Conservation (phyloP, 2,888 invertebrate genomes). For the Melieria omissa region DNA sequence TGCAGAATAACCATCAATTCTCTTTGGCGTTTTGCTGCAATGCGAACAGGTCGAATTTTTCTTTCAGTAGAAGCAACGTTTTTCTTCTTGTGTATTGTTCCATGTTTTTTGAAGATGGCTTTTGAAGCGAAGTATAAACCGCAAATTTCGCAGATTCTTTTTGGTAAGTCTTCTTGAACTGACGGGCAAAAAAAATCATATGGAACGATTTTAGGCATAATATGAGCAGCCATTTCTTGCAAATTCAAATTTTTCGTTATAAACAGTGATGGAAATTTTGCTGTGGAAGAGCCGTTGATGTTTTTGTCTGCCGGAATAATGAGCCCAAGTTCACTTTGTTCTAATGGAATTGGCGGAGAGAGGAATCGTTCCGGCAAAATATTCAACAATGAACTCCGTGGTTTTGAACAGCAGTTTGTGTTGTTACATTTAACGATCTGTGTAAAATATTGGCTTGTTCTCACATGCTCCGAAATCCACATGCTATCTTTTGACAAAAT, state of each 20-base stretch:
- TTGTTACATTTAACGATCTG: background rate
- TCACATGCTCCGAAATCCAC: no score
- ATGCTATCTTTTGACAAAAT: no score
- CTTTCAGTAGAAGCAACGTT: background rate
- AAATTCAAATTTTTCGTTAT: no score
- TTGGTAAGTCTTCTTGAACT: no score
- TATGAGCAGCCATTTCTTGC: no score
- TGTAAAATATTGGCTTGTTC: no score
- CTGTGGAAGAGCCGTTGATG: background rate
- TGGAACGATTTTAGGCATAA: no score
- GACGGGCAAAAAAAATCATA: no score
- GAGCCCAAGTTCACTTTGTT: background rate
- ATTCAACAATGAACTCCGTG: constrained; percentile 1
- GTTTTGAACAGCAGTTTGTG: background rate
- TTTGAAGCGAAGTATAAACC: no score
- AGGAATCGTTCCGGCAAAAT: background rate
- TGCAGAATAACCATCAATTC: constrained; percentile 2
- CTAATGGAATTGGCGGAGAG: background rate
- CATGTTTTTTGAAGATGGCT: no score
- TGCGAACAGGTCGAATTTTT: background rate
- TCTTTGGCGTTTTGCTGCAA: background rate
- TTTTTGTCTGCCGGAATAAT: background rate
- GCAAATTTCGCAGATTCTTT: no score
- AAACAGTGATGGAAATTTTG: background rate
- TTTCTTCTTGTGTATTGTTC: background rate